Base-by-base conservation (phyloP, 30 jellyfish, hydroid and myxozoan species). In the Nemopilema nomurai region DNA sequence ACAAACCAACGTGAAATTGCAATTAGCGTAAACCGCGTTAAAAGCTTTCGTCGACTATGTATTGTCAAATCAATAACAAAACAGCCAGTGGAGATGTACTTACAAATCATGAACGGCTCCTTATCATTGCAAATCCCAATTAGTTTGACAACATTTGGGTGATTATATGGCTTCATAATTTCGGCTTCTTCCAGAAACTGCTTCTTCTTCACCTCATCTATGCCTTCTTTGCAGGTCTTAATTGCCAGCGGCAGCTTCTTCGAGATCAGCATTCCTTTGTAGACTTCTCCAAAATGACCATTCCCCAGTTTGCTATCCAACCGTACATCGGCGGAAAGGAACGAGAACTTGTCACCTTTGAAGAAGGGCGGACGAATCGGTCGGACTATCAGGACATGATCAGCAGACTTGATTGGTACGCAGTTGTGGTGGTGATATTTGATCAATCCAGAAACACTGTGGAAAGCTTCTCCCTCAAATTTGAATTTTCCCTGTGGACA, bases 281-380 rank as follows among this genome's bases (percentile, higher is more conserved):
- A 88, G 25, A 93, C 98, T 25, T 93, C 98, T 1, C 98, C 98
- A 52, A 93, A 93, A 72, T 93, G 97, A 31, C 98, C 98, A 57
- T 90, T 78, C 51, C 98, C 98, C 72, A 93, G 83, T 20, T 52
- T 83, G 62, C 20, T 69, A 62, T 77, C 96, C 70, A 83, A 67
- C 72, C 76, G 91, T 18, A 93, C 97, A 52, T 93, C 88, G 32
- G 64, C 31, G 18, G 93, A 97, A 0, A 41, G 68, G 65, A 51
- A 28, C 16, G 90, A 76, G 74, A 79, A 93, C 30, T 81, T 83
- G 67, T 93, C 98, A 50, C 98, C 98, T 25, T 52, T 66, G 7
- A 77, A 23, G 76, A 93, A 93, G 4, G 96, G 91, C 24, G 86
- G 88, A 32, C 73, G 52, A 28, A 93, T 80, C 23, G 98, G 93